Conservation (phyloP, 1,140 invertebrate species). For the Ceratina australensis region DNA sequence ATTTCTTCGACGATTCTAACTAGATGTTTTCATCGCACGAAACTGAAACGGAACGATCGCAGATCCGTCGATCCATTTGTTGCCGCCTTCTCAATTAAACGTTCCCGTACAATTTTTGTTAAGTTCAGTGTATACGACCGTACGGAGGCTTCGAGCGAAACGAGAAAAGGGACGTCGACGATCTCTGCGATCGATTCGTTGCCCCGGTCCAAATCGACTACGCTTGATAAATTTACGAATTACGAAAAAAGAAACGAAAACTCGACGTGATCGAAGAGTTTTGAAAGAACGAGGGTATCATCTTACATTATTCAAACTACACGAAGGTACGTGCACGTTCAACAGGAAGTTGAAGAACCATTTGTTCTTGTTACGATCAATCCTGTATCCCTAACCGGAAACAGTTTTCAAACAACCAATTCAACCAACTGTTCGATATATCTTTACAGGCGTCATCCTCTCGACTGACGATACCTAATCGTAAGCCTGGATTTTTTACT, state of each 20-base stretch:
- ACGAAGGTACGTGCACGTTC: constrained; percentile 62
- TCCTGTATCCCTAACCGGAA: too few species aligned
- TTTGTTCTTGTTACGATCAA: too few species aligned
- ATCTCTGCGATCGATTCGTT: not conserved
- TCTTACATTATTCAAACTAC: constrained; percentile 71
- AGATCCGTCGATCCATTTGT: not conserved
- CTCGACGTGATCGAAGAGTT: constrained; percentile 60
- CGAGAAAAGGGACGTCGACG: not conserved
- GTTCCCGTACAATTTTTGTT: too few species aligned
- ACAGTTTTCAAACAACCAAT: constrained; percentile 11
- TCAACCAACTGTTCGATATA: not conserved
- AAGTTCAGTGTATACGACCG: too few species aligned
- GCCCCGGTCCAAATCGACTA: constrained; percentile 4
- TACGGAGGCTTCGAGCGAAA: too few species aligned
- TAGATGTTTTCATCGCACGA: constrained; percentile 1
- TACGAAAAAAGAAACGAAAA: constrained; percentile 33
- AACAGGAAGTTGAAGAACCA: too few species aligned
- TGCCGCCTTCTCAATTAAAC: too few species aligned
- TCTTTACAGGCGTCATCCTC: not conserved
- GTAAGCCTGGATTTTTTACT: too few species aligned
- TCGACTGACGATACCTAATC: too few species aligned
- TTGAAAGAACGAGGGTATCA: constrained; percentile 78
- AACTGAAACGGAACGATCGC: not conserved
- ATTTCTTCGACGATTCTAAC: not conserved
- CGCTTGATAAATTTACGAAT: constrained; percentile 42